Evolutionary conservation across 2,113 vertebrate genomes (phyloP).

Genomic region (Axis porcinus): DNA sequence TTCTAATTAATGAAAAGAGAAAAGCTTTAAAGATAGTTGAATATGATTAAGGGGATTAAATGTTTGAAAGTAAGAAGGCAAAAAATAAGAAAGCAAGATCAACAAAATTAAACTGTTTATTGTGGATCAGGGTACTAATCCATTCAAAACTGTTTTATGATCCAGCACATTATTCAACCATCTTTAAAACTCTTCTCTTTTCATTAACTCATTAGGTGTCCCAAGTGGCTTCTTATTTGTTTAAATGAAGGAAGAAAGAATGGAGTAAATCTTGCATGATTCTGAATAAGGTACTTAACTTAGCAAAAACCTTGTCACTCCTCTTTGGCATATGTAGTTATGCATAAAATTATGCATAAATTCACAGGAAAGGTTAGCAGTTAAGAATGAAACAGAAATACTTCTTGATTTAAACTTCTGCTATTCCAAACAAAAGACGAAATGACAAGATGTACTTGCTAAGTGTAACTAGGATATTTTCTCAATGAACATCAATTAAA

Average conservation of each 20-base stretch:
- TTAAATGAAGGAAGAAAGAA: not conserved
- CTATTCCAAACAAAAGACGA: not conserved
- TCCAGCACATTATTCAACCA: not conserved
- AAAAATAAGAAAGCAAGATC: not conserved
- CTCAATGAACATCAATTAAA: not conserved
- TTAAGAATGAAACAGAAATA: not conserved
- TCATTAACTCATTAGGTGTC: not conserved
- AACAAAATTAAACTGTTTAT: not conserved
- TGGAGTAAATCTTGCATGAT: not conserved
- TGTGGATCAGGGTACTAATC: not conserved
- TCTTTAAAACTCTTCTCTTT: not conserved
- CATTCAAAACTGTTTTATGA: not conserved
- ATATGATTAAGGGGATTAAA: not conserved
- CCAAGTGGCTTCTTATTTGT: not conserved
- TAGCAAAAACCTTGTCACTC: not conserved
- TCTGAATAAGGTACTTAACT: not conserved
- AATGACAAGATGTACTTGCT: not conserved
- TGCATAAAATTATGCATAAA: not conserved
- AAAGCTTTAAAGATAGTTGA: not conserved
- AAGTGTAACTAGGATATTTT: not conserved
- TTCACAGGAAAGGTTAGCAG: not conserved
- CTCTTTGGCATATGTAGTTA: not conserved
- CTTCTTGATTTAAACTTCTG: not conserved
- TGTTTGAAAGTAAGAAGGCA: not conserved
- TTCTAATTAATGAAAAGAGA: not conserved